These are phyloP conservation scores for Gymnoscelis rufifasciata DNA, from an alignment of 2,888 invertebrate genomes.

Conservation along the genomic window DNA sequence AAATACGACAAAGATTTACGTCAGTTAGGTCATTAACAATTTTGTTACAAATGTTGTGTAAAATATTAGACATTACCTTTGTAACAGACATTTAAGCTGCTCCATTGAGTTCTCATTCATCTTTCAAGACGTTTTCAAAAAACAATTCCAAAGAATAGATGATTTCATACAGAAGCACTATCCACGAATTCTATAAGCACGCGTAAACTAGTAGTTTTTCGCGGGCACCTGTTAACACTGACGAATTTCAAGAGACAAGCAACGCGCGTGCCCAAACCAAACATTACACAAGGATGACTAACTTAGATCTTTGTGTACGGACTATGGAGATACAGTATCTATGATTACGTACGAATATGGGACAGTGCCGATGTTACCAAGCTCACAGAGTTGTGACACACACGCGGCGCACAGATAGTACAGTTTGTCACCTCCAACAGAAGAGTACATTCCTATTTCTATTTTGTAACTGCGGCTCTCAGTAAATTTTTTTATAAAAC, in stretches of 20 bases:
- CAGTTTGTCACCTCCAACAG: no score
- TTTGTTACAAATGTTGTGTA: not conserved
- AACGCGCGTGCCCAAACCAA: slow-evolving; percentile 38
- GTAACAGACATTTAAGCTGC: slow-evolving; percentile 43
- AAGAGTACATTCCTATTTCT: not conserved
- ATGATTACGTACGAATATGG: slow-evolving; percentile 55
- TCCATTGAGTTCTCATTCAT: slow-evolving; percentile 50
- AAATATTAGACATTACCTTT: slow-evolving; percentile 38
- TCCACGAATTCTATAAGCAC: not conserved
- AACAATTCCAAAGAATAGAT: slow-evolving; percentile 2
- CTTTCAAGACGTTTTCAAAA: slow-evolving; percentile 25
- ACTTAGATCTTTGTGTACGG: slow-evolving; percentile 47
- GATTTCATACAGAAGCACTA: not conserved
- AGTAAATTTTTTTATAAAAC: no score
- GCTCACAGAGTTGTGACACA: slow-evolving; percentile 55
- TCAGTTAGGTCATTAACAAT: not conserved
- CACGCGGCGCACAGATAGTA: slow-evolving; percentile 35
- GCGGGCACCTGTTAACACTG: slow-evolving; percentile 30
- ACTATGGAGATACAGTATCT: slow-evolving; percentile 45
- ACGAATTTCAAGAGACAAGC: slow-evolving; percentile 27
- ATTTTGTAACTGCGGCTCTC: no score
- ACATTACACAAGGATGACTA: slow-evolving; percentile 50
- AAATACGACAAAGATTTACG: no score
- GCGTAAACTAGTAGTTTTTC: slow-evolving; percentile 27
- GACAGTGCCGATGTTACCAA: slow-evolving; percentile 47